These are phyloP conservation scores for Tetrao urogallus DNA, from an alignment of 2,113 vertebrate genomes.

Conservation along the genomic window DNA sequence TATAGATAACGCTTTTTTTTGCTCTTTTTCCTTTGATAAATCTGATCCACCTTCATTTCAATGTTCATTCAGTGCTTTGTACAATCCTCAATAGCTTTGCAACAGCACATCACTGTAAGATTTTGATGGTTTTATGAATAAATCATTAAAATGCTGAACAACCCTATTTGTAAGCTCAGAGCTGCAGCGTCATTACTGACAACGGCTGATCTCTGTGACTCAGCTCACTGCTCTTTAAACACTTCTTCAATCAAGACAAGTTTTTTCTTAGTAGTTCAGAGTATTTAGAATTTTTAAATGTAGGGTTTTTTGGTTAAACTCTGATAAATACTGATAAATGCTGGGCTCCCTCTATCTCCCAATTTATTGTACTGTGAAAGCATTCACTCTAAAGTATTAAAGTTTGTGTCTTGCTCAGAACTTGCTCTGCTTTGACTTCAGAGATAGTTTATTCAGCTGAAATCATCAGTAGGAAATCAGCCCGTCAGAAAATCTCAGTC, in stretches of 20 bases:
- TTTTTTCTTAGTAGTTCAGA: background rate
- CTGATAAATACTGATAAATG: background rate
- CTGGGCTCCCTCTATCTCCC: background rate
- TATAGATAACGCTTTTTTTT: background rate
- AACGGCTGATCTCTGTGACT: constrained; percentile 2
- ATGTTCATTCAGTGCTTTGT: background rate
- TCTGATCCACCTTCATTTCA: background rate
- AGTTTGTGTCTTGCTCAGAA: background rate
- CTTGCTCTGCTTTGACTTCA: background rate
- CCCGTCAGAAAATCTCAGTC: background rate
- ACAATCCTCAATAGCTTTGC: background rate
- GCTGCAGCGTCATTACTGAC: background rate
- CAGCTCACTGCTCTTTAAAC: background rate
- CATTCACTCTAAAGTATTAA: background rate
- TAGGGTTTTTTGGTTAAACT: background rate
- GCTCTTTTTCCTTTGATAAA: background rate
- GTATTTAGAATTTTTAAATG: background rate
- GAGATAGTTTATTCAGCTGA: background rate
- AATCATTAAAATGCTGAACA: constrained; percentile 6
- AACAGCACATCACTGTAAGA: background rate
- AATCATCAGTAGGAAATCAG: constrained; percentile 9
- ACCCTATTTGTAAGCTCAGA: background rate
- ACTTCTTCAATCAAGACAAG: background rate
- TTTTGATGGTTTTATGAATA: constrained; percentile 17
- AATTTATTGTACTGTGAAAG: background rate